Conservation (phyloP, 2,888 invertebrate genomes). For the Tridacna crocea region DNA sequence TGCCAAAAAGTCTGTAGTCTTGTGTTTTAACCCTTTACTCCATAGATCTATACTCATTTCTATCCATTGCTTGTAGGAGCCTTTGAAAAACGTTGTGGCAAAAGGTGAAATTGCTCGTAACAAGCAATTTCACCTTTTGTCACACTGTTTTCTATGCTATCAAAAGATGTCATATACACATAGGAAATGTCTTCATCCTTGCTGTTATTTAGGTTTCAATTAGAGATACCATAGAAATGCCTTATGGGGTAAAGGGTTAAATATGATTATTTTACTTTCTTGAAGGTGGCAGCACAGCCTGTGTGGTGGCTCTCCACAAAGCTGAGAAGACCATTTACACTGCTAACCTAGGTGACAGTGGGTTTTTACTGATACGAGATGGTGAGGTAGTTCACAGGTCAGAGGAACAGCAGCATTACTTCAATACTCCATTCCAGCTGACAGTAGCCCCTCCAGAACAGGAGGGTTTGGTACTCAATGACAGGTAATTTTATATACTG, state of each 20-base stretch:
- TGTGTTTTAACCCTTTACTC: too few species aligned
- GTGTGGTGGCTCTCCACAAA: conserved; percentile 96
- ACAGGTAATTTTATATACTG: conserved; percentile 87
- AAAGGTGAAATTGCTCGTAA: too few species aligned
- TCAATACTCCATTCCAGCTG: conserved; percentile 99
- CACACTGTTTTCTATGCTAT: too few species aligned
- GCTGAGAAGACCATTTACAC: conserved; percentile 95
- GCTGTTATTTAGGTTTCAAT: too few species aligned
- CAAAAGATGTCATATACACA: too few species aligned
- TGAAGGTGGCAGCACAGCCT: conserved; percentile 97
- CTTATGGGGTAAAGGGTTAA: neutral
- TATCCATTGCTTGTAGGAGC: too few species aligned
- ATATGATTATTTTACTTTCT: neutral
- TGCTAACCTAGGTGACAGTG: conserved; percentile 99
- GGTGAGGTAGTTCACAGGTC: conserved; percentile 92
- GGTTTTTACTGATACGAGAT: conserved; percentile 91
- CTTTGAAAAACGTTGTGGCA: too few species aligned
- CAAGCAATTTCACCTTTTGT: too few species aligned
- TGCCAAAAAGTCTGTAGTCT: neutral
- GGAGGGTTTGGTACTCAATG: conserved; percentile 92
- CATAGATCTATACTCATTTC: too few species aligned
- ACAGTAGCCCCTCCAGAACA: conserved; percentile 96
- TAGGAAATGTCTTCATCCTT: too few species aligned
- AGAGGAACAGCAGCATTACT: conserved; percentile 99
- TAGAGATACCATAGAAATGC: too few species aligned